Evolutionary conservation across 1,140 invertebrate species (phyloP), one percentile per base, ranked within the genome.

Genomic region (Drosophila grimshawi): DNA sequence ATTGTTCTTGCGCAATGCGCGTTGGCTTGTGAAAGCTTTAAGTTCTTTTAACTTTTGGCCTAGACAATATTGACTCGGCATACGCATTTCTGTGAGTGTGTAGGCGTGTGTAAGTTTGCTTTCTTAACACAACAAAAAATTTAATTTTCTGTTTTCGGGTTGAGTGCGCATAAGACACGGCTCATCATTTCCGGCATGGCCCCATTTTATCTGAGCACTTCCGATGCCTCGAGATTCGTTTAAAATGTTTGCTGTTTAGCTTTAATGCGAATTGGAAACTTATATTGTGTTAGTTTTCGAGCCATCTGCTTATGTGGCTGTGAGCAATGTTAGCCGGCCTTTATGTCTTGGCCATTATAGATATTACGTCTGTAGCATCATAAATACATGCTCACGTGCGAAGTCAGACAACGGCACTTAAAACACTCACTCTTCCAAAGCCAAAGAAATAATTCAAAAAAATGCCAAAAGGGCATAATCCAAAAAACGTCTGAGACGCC

Each of bases 381-480:
- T 76, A 76, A 76, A 71, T 70, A 76, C 72, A 70, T 70, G 67
- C 57, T 35, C 48, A 69, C 71, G 67, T 60, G 68, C 59, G 45
- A 83, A 55, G 61, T 60, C 71, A 79, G 60, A 64, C 76, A 70
- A 59, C 39, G 35, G 27, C 52, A 70, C 19, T 46, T 49, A 33
- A 64, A 57, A 56, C 10, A 39, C 51, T 51, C 45, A 65, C 39
- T 53, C 33, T 76, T 74, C 69, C 53, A 62, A 37, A 74, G 79
- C 76, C 81, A 67, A 63, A 71, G 71, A 88, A 86, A 86, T 86
- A 83, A 86, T 88, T 86, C 88, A 71, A 70, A 86, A 86, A 88
- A 86, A 83, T 86, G 83, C 83, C 83, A 86, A 86, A 86, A 86
- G 83, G 83, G 83, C 83, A 88, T 79, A 88, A 82, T 83, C 81